Conservation (phyloP, 2,797 vertebrate genomes). For the Pseudochromis fuscus region DNA sequence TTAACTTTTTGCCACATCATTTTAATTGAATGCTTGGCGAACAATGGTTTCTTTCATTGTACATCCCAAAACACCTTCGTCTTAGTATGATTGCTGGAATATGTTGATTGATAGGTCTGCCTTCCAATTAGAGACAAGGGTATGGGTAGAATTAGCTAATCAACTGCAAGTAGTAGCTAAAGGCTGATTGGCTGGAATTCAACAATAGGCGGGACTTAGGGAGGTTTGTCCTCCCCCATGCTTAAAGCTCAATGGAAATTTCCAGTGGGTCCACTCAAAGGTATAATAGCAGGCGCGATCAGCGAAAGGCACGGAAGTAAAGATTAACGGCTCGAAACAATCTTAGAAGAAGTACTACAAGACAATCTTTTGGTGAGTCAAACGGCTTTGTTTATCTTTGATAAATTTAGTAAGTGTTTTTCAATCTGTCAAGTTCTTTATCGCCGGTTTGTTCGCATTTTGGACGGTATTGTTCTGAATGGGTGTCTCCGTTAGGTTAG, state of each 20-base stretch:
- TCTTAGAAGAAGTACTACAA: rapidly evolving
- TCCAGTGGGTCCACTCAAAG: slow-evolving; percentile 60
- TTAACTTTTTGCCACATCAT: neutral
- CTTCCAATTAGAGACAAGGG: slow-evolving; percentile 20
- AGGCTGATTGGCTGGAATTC: slow-evolving; percentile 60
- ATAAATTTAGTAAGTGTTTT: rapidly evolving
- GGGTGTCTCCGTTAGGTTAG: neutral
- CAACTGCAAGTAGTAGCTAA: rapidly evolving
- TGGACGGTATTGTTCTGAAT: slow-evolving; percentile 14
- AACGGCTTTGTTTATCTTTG: rapidly evolving
- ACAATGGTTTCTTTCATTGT: slow-evolving; percentile 10
- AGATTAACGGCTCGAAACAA: neutral
- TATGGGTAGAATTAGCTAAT: slow-evolving; percentile 33
- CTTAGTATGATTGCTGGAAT: slow-evolving; percentile 18
- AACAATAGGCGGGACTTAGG: rapidly evolving
- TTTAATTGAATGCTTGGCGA: neutral
- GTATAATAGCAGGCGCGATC: neutral
- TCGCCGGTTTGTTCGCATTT: neutral
- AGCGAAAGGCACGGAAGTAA: rapidly evolving
- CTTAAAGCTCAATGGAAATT: slow-evolving; percentile 78
- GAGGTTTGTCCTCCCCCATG: neutral
- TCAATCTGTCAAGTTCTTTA: neutral
- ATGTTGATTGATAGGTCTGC: slow-evolving; percentile 16
- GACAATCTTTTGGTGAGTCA: slow-evolving; percentile 45
- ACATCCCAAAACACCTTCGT: rapidly evolving